Base-by-base conservation (phyloP, 1,140 invertebrate species). In the Capitella teleta region DNA sequence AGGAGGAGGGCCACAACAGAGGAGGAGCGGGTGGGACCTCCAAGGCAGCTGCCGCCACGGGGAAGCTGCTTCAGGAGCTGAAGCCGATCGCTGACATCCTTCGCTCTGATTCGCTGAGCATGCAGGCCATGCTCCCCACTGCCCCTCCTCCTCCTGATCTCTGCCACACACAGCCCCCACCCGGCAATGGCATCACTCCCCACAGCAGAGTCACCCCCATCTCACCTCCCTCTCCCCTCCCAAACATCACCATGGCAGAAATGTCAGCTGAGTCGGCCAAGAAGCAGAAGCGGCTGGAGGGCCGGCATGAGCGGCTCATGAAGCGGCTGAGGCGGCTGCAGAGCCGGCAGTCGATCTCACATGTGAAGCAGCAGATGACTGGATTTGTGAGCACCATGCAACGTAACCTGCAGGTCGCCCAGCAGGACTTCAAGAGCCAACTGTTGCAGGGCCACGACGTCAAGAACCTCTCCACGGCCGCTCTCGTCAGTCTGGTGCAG, bases 241-340 rank as follows among this genome's bases (percentile, higher is more conserved):
- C 24, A 46, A 28, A 28, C 26, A n/a, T 46, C 19, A 18, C 32
- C 26, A 19, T 28, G n/a, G 28, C 48, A 26, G 48, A 49, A 28
- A 38, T 21, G 28, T 36, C 28, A 28, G 41, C 16, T 28, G 36
- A 19, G 19, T n/a, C 30, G 5, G 38, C 23, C 38, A 23, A 10
- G 51, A 30, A 78, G 44, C 83, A 87, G 57, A 74, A 76, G 49
- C 72, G 80, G 36, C 70, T 83, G 24, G 79, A 84, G 57, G 73
- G 81, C 19, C 74, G 80, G 55, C 77, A 79, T 47, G 80, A 84
- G 3, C 82, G 82, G 62, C 66, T 91, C 43, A 57, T 83, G 55
- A 74, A 84, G 48, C 73, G 87, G 38, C 67, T 89, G 30, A 71
- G 82, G 1, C 86, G 87, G 61, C 66, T 87, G 5, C 85, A 90